Percentiles rank a stretch among this genome's conserved stretches.
Evolutionary conservation across 2,797 vertebrate species (phyloP).

Genomic region (Enoplosus armatus): DNA sequence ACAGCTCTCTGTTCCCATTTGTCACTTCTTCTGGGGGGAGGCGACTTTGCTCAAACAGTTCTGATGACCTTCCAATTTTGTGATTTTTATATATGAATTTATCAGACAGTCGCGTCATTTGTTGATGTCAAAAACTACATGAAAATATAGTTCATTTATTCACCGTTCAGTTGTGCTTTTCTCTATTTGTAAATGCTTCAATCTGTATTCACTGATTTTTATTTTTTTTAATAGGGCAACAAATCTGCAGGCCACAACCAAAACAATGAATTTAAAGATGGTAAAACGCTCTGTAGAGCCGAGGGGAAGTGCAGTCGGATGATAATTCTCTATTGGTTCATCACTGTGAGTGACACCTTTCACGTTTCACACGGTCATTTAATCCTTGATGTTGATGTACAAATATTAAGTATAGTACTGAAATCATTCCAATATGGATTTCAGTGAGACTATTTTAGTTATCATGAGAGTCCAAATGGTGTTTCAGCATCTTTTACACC

Average conservation of each 20-base stretch:
- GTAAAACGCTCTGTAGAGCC: neutral
- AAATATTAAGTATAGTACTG: neutral
- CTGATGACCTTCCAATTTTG: conserved; percentile 24
- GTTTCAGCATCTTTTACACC: neutral
- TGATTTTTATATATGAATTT: conserved; percentile 25
- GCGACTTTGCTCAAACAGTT: conserved; percentile 31
- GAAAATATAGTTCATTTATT: neutral
- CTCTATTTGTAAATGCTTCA: neutral
- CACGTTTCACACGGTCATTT: neutral
- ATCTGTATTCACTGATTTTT: neutral
- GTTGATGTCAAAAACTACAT: neutral
- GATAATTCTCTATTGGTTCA: neutral
- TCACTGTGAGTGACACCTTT: neutral
- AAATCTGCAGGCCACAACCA: neutral
- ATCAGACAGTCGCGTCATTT: neutral
- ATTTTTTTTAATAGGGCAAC: too few species aligned
- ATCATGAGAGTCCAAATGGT: neutral
- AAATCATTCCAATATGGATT: conserved; percentile 8
- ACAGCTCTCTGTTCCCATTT: neutral
- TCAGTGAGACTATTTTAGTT: neutral
- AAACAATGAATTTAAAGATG: conserved; percentile 2
- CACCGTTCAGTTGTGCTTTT: neutral
- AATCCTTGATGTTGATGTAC: neutral
- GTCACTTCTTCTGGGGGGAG: neutral
- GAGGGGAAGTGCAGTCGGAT: neutral